Conservation (phyloP, 2,113 vertebrate genomes). For the Salvelinus alpinus region DNA sequence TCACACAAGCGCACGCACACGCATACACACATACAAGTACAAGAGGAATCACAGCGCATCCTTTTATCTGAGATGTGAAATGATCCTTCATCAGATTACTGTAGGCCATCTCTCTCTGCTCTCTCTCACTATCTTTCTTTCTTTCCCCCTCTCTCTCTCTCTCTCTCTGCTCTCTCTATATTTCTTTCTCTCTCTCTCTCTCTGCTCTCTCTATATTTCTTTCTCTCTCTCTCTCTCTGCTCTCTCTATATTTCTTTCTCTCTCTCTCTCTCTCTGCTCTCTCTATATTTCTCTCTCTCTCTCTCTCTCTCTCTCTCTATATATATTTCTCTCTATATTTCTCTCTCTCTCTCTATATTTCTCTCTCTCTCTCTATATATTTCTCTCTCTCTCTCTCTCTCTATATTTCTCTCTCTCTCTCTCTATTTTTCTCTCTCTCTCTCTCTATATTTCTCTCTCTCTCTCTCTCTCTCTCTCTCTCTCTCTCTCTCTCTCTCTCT, state of each 20-base stretch:
- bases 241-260: background rate
- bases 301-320: conserved; percentile 14
- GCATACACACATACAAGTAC: background rate
- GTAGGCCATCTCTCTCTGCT: conserved; percentile 7
- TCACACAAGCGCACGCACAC: conserved; percentile 15
- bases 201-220: background rate
- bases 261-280: background rate
- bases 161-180: too few relatives aligned
- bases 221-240: background rate
- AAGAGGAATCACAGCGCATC: conserved; percentile 36
- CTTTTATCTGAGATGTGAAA: conserved; percentile 40
- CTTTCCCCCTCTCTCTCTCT: too few relatives aligned
- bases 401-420: conserved; percentile 21
- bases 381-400: background rate
- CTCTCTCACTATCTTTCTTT: too few relatives aligned
- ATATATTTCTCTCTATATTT: too few relatives aligned
- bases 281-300: conserved; percentile 16
- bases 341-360: background rate
- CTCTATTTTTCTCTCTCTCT: conserved; percentile 2
- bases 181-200: too few relatives aligned
- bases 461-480: too few relatives aligned
- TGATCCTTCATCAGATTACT: too few relatives aligned
- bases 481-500: background rate
- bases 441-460: conserved; percentile 6
- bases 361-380: too few relatives aligned